These are phyloP conservation scores for Rhagologus leucostigma DNA, from an alignment of 2,113 vertebrate species.

Conservation along the genomic window DNA sequence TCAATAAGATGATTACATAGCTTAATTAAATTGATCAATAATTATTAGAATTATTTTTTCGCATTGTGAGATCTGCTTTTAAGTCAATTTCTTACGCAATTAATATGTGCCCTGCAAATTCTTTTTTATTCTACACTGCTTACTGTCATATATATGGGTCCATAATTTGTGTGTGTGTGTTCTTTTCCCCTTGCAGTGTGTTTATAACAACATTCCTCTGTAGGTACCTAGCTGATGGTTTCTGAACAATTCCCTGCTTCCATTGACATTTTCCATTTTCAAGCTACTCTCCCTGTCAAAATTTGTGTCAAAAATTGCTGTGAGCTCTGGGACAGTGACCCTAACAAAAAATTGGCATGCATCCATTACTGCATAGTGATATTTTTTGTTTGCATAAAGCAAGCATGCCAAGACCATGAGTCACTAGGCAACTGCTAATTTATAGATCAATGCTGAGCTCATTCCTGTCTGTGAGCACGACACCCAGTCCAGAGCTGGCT, in stretches of 20 bases:
- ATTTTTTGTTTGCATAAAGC: constrained; percentile 22
- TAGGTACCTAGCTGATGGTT: neutral
- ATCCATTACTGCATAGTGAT: constrained; percentile 23
- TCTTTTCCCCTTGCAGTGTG: neutral
- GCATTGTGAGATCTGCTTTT: neutral
- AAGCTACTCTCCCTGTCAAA: neutral
- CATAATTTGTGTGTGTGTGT: neutral
- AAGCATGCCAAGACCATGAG: constrained; percentile 16
- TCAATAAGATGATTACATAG: neutral
- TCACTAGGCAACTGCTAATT: constrained; percentile 54
- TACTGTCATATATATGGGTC: neutral
- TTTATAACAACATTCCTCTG: neutral
- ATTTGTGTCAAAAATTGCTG: neutral
- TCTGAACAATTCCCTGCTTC: neutral
- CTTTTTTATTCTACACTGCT: neutral
- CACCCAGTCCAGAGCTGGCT: neutral
- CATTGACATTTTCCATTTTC: neutral
- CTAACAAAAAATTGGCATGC: neutral
- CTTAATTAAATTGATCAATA: neutral
- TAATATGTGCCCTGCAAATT: neutral
- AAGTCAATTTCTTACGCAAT: neutral
- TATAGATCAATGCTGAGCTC: constrained; percentile 48
- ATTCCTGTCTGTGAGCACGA: neutral
- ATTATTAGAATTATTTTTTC: neutral
- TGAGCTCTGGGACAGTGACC: neutral